Base-by-base conservation (phyloP, 2,888 invertebrate genomes). In the Ganaspis brasiliensis region DNA sequence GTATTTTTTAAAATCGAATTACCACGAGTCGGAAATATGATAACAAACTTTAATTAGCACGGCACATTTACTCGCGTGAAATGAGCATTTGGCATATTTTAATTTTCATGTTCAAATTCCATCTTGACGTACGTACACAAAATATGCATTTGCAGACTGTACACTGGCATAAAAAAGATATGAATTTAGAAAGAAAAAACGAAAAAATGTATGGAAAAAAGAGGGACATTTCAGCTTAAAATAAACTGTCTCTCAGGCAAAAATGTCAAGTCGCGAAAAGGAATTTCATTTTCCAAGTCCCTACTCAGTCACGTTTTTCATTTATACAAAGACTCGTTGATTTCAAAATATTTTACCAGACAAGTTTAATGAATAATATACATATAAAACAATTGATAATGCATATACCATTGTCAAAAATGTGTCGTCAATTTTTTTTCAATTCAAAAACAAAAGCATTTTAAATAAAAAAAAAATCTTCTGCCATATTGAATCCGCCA, bases 201-300 rank as follows among this genome's bases (percentile, higher is more conserved):
- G 14, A 76, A 81, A 79, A 67, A 71, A 76, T 78, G 81, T 75
- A 78, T 74, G 76, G 77, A 77, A 80, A 80, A 78, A 79, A 77
- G 55, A 70, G 77, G 78, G 75, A 74, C 71, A 76, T 81, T 45
- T 70, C 75, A 56, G 77, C 85, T 81, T 80, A 85, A 86, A 86
- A 86, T 86, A 86, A 85, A 83, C 81, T 74, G 75, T 76, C 80
- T 77, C 63, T 81, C 79, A 84, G 84, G 82, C 84, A 84, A 84
- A 84, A 85, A 82, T 79, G 82, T 77, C 40, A 73, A 52, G 10
- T 63, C 74, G 63, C 74, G 63, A 59, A 16, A 35, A 52, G 74
- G 67, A 77, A 76, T 79, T 63, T 73, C 57, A 59, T 82, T 84
- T 78, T 78, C 74, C 59, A 55, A 74, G 74, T 78, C 77, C 72